These are phyloP conservation scores for Lymantria dispar DNA, from an alignment of 2,888 invertebrate species.

Conservation along the genomic window DNA sequence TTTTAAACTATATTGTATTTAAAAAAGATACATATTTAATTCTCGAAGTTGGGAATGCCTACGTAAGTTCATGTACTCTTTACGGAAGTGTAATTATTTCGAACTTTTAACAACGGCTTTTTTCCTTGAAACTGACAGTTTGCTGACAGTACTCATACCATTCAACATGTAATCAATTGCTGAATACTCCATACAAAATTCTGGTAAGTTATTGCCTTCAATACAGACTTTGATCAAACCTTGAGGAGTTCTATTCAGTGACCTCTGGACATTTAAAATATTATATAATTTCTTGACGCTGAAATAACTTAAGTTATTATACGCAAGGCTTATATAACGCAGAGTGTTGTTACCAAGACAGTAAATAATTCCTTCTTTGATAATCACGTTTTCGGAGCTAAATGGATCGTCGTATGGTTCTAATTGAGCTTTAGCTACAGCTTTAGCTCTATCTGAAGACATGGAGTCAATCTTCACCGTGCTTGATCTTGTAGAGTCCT, in stretches of 20 bases:
- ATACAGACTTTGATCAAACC: conserved; percentile 53
- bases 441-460: conserved; percentile 11
- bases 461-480: neutral
- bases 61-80: too few species aligned
- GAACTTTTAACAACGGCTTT: too few species aligned
- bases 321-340: conserved; percentile 53
- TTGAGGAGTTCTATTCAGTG: conserved; percentile 36
- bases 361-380: conserved; percentile 29
- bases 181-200: conserved; percentile 38
- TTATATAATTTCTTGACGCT: conserved; percentile 42
- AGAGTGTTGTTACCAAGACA: conserved; percentile 55
- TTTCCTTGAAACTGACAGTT: too few species aligned
- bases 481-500: neutral
- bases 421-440: conserved; percentile 35
- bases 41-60: too few species aligned
- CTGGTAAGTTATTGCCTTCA: conserved; percentile 57
- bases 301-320: conserved; percentile 47
- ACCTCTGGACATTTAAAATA: conserved; percentile 44
- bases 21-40: too few species aligned
- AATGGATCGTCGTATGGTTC: conserved; percentile 48
- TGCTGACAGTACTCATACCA: conserved; percentile 10
- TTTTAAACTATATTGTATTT: too few species aligned
- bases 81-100: too few species aligned
- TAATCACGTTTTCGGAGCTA: conserved; percentile 24
- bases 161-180: conserved; percentile 41